Base-by-base conservation (phyloP, 2,113 vertebrate genomes). In the Ochotona princeps region DNA sequence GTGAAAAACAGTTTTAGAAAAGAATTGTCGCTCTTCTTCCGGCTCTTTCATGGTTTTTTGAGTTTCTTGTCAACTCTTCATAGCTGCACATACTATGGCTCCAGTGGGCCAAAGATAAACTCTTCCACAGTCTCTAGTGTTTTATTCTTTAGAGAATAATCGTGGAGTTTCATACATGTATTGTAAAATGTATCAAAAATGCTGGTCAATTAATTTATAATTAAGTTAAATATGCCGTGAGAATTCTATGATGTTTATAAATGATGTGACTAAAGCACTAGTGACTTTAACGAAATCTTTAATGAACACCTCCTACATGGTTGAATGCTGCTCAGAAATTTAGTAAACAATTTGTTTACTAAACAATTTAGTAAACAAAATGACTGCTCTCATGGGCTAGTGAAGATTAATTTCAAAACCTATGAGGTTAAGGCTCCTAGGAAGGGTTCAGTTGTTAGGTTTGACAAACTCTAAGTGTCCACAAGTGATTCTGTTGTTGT, bases 251-350 rank as follows among this genome's bases (percentile, higher is more conserved):
- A 91, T 54, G 83, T 35, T 70, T 60, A 47, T 38, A 83, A 25
- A 54, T 51, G 23, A 78, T 81, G 73, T 54, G 90, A 65, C 8
- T 47, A 82, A 87, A 72, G 10, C 30, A 90, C 14, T 14, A 35
- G 28, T 72, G 87, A 93, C 89, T 57, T 79, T 74, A 57, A 75
- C 6, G 51, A 38, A 84, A 89, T 76, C 75, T 11, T 66, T 35
- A 61, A 14, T 82, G 38, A 74, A 8, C 3, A 54, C 15, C 21
- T 80, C 26, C 26, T 82, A 0, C 35, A 30, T 60, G 25, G 38
- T 0, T 2, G 57, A 47, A 61, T 13, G 18, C 35, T 18, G 14
- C 66, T 87, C n/a, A 44, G 17, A 94, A 44, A 44, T 44, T 44
- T 44, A 44, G 38, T 44, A 44, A 44, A 44, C 38, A 44, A 44